phyloP scores from a whole-genome alignment of 37 sponge, comb jelly and placozoan species.

The Dysidea cf. avara region DNA sequence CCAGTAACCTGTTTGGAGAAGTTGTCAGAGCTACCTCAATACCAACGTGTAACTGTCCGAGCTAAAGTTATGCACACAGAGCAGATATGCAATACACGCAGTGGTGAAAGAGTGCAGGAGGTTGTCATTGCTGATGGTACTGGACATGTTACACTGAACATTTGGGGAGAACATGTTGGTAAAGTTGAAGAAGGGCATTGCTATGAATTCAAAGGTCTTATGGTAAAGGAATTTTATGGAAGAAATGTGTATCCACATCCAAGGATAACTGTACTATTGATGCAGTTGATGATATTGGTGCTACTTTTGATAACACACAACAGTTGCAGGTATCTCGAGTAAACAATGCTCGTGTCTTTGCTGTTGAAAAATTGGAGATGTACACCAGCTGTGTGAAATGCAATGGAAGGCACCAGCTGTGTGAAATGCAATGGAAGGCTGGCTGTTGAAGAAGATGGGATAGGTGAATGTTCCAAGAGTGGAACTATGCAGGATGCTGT shows the following conservation, averaged over 20 bases:
- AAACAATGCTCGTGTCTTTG: constrained; percentile 1
- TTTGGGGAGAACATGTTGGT: too few relatives aligned
- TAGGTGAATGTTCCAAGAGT: constrained; percentile 6
- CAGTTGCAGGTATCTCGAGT: background rate
- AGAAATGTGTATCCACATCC: background rate
- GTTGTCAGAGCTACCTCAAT: too few relatives aligned
- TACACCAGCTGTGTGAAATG: constrained; percentile 14
- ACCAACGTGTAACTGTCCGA: too few relatives aligned
- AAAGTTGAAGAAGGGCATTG: background rate
- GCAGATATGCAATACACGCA: too few relatives aligned
- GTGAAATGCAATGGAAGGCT: background rate
- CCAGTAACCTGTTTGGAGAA: too few relatives aligned
- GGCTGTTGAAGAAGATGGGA: background rate
- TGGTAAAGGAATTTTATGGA: background rate
- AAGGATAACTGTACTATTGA: constrained; percentile 1
- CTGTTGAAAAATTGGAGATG: background rate
- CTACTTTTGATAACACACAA: too few relatives aligned
- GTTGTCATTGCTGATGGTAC: too few relatives aligned
- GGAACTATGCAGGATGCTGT: background rate
- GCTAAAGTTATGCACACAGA: too few relatives aligned
- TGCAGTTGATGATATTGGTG: background rate
- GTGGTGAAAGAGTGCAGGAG: too few relatives aligned
- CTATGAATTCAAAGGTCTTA: background rate
- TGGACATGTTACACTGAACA: too few relatives aligned
- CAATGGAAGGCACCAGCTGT: too few relatives aligned